These are phyloP conservation scores for Sciurus niger DNA, from an alignment of 2,113 vertebrate species.

Conservation along the genomic window DNA sequence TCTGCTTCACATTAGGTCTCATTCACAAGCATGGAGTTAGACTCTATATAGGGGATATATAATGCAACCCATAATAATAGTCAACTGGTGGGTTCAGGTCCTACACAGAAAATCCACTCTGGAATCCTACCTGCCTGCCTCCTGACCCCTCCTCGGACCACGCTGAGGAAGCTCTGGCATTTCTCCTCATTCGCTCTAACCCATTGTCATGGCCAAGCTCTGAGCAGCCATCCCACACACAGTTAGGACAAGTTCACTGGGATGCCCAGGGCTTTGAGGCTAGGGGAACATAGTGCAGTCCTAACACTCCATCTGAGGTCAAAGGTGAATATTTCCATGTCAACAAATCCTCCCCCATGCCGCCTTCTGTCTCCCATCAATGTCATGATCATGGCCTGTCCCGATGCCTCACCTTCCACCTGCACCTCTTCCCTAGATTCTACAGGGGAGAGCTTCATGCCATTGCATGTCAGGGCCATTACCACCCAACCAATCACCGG, in stretches of 20 bases:
- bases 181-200: not conserved
- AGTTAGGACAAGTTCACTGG: not conserved
- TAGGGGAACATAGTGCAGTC: not conserved
- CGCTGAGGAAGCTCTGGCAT: not conserved
- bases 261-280: too few relatives aligned
- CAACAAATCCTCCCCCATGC: not conserved
- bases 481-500: not conserved
- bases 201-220: not conserved
- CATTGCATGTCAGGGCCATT: not conserved
- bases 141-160: not conserved
- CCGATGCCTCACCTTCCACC: not conserved
- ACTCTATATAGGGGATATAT: not conserved
- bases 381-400: fast-evolving
- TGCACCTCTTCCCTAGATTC: not conserved
- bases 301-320: not conserved
- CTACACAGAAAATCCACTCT: not conserved
- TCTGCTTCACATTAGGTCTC: not conserved
- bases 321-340: not conserved
- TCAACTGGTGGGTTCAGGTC: not conserved
- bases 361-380: not conserved
- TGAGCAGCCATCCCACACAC: not conserved
- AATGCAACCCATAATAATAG: not conserved
- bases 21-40: not conserved
- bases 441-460: not conserved
- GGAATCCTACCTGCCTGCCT: not conserved